These are phyloP conservation scores for Yponomeuta plumbellus DNA, from an alignment of 2,888 invertebrate genomes.

Conservation along the genomic window DNA sequence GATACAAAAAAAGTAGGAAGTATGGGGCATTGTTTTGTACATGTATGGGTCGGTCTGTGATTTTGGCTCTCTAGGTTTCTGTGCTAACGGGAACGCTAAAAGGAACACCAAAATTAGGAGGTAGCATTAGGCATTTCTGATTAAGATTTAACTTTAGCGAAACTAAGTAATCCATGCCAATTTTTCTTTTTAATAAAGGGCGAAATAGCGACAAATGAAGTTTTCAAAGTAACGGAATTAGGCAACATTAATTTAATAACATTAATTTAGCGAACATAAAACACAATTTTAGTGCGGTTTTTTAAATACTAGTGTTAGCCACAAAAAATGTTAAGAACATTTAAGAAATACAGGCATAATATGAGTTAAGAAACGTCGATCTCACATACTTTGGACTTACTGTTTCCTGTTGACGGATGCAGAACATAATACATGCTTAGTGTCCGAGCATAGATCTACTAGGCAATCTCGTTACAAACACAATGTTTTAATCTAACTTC, in stretches of 20 bases:
- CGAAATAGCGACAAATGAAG: conserved; percentile 31
- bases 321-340: conserved; percentile 57
- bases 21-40: background rate
- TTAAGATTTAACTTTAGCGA: background rate
- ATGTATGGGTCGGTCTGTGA: conserved; percentile 11
- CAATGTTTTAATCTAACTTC: conserved; percentile 39
- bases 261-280: conserved; percentile 41
- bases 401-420: conserved; percentile 83
- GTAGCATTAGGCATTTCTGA: conserved; percentile 2
- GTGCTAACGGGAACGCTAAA: conserved; percentile 8
- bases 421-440: conserved; percentile 75
- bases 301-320: conserved; percentile 58
- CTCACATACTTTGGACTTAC: conserved; percentile 80
- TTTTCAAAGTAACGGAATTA: conserved; percentile 28
- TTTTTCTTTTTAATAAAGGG: conserved; percentile 23
- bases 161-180: conserved; percentile 33
- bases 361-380: conserved; percentile 44
- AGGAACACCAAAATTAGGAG: background rate
- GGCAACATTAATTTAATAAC: conserved; percentile 26
- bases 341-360: conserved; percentile 56
- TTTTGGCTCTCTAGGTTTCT: background rate
- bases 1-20: background rate
- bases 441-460: conserved; percentile 23
- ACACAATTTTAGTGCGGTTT: conserved; percentile 53
- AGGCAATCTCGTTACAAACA: conserved; percentile 39